These are phyloP conservation scores for Trachemys scripta DNA, from an alignment of 2,113 vertebrate species.

Conservation along the genomic window DNA sequence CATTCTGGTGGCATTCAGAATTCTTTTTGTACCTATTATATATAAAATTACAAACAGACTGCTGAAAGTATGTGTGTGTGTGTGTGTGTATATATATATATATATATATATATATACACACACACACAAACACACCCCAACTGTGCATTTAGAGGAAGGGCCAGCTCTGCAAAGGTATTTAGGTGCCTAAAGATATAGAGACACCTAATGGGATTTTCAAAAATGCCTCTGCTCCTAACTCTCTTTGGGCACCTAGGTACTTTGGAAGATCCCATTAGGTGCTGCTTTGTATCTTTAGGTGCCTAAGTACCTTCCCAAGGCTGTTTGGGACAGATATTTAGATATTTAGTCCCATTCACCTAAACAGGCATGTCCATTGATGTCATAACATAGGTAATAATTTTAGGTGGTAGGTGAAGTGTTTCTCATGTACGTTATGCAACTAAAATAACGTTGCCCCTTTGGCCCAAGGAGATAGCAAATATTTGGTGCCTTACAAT, in stretches of 20 bases:
- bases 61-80: too few species aligned
- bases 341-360: accelerated
- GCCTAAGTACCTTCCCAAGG: neutral
- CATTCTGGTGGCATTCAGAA: neutral
- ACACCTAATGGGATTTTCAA: neutral
- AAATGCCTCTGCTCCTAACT: neutral
- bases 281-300: neutral
- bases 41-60: neutral
- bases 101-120: neutral
- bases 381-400: neutral
- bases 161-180: neutral
- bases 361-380: neutral
- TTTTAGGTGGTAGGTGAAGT: neutral
- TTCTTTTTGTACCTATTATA: neutral
- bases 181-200: neutral
- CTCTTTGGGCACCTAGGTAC: neutral
- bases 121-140: neutral
- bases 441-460: accelerated
- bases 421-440: neutral
- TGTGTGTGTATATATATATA: too few species aligned
- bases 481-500: neutral
- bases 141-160: neutral
- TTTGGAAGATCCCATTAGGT: neutral
- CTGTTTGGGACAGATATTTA: neutral
- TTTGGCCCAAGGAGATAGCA: accelerated